phyloP scores from a whole-genome alignment of 2,113 vertebrate genomes.

The Brachypteracias leptosomus region DNA sequence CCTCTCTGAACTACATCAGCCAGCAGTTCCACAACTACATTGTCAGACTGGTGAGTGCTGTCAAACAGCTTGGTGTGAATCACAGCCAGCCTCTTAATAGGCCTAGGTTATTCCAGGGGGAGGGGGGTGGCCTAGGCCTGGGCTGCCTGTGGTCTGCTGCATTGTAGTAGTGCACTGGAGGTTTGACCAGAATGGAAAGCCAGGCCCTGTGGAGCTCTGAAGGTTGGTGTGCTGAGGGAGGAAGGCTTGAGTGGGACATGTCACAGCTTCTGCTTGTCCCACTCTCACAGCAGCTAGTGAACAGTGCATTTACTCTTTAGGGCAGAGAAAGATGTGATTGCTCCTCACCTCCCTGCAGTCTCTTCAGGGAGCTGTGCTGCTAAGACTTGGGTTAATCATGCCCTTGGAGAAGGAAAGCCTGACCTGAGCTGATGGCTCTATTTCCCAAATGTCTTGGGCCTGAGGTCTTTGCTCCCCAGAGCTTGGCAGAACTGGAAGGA shows the following conservation, averaged over 20 bases:
- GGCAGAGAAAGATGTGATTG: not conserved
- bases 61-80: not conserved
- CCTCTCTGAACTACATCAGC: slow-evolving; percentile 71
- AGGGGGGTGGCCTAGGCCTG: not conserved
- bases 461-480: not conserved
- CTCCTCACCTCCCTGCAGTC: not conserved
- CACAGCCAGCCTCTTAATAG: not conserved
- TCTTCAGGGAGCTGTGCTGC: not conserved
- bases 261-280: not conserved
- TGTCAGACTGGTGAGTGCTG: slow-evolving; percentile 54
- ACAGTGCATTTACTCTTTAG: not conserved
- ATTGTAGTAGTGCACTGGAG: not conserved
- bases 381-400: not conserved
- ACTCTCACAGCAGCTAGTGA: not conserved
- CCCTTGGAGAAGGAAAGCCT: not conserved
- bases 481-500: not conserved
- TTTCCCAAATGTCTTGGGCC: not conserved
- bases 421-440: not conserved
- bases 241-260: not conserved
- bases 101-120: not conserved
- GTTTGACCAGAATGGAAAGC: not conserved
- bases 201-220: not conserved
- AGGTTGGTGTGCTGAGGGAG: not conserved
- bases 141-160: not conserved
- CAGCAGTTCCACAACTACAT: slow-evolving; percentile 42